Conservation (phyloP, 2,888 invertebrate genomes). For the Ormia ochracea region DNA sequence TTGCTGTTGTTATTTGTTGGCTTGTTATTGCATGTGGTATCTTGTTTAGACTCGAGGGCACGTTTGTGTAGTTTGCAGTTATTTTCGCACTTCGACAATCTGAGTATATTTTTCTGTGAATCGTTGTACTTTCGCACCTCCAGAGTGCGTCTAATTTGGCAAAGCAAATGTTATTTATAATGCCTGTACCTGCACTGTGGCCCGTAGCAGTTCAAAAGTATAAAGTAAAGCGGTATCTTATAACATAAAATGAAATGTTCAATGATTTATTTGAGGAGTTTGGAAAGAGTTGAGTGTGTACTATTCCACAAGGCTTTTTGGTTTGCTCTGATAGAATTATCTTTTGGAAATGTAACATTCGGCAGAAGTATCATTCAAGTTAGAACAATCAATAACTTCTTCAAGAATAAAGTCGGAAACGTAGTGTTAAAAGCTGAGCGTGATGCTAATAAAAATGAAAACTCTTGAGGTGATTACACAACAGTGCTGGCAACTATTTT, state of each 20-base stretch:
- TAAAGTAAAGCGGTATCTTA: no score
- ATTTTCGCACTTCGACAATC: constrained; percentile 75
- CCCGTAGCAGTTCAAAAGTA: background rate
- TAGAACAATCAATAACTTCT: no score
- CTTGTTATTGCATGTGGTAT: constrained; percentile 47
- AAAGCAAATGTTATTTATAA: constrained; percentile 49
- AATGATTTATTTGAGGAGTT: background rate
- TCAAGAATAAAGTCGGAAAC: no score
- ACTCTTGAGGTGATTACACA: no score
- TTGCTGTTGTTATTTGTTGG: constrained; percentile 19
- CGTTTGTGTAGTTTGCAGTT: constrained; percentile 67
- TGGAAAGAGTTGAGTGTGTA: background rate
- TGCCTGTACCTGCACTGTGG: constrained; percentile 11
- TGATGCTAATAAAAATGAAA: no score
- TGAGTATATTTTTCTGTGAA: constrained; percentile 39
- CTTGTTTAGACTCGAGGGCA: constrained; percentile 53
- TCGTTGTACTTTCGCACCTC: constrained; percentile 69
- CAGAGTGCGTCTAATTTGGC: constrained; percentile 67
- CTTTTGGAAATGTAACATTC: no score
- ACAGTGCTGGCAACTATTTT: no score
- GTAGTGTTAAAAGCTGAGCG: no score
- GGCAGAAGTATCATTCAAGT: no score
- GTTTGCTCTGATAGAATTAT: no score
- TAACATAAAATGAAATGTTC: background rate
- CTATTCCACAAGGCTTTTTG: no score